Evolutionary conservation across 1,140 invertebrate species (phyloP), one percentile per base, ranked within the genome.

Genomic region (Pseudomyrmex cubaensis): DNA sequence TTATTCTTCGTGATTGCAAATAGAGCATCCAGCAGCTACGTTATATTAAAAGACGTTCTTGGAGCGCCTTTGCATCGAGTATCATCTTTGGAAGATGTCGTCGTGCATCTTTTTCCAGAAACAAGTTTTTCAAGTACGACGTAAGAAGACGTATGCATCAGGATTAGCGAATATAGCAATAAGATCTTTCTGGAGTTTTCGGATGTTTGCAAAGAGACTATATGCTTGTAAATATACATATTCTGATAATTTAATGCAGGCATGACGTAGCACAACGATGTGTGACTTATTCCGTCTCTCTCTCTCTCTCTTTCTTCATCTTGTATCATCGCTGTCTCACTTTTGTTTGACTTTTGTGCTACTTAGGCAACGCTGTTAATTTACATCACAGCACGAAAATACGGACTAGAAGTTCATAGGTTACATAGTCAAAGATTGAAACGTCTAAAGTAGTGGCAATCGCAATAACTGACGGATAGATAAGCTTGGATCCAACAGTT

Each of bases 1-100:
- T 73, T 35, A 63, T 67, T 54, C 20, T 0, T 57, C 35, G 62
- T 63, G 69, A 56, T 69, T 74, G 48, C 52, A 22, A 48, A 52
- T 54, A 61, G 57, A n/a, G 54, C 54, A 48, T 48, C 50, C 64
- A 4, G 25, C 35, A 46, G 66, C 22, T 72, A 44, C 54, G 54
- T 59, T 80, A 72, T 72, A 80, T 80, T 70, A 80, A 80, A 64
- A 20, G 22, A 59, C 22, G 76, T 46, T 54, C 7, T 35, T 35
- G 48, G 62, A 56, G 7, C 48, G 54, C 12, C 62, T 52, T 22
- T 13, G 35, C 12, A 46, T 35, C 12, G 15, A 59, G 15, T 70
- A 59, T 72, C 35, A 80, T 50, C 12, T 44, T 8, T 48, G 20
- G 54, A 48, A 56, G 44, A 57, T 46, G 62, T n/a, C n/a, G 44